Conservation (phyloP, 2,888 invertebrate genomes). For the Cerceris ruficornis region DNA sequence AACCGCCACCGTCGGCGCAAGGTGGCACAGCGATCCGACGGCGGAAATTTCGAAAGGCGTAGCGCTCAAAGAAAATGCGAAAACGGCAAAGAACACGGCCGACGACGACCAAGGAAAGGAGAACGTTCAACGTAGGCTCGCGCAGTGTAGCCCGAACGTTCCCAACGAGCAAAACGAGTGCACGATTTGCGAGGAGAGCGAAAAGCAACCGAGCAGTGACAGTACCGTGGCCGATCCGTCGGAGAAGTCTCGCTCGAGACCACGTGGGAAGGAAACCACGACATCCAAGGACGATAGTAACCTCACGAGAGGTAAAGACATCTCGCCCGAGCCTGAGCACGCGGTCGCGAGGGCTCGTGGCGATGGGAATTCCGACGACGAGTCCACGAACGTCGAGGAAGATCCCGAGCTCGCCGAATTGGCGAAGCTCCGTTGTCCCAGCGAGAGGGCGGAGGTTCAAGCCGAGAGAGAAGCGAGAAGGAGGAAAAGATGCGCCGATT, state of each 20-base stretch:
- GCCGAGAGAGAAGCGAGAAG: slow-evolving; percentile 91
- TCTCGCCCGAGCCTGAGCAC: slow-evolving; percentile 76
- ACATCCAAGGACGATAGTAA: slow-evolving; percentile 17
- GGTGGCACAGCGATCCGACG: slow-evolving; percentile 44
- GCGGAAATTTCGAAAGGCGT: slow-evolving; percentile 14
- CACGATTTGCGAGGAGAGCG: slow-evolving; percentile 25
- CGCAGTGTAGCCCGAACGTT: slow-evolving; percentile 79
- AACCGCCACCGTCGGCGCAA: slow-evolving; percentile 39
- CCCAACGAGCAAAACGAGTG: slow-evolving; percentile 26
- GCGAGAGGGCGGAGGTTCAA: slow-evolving; percentile 93
- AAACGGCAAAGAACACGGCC: slow-evolving; percentile 32
- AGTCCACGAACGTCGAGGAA: slow-evolving; percentile 83
- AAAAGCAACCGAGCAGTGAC: slow-evolving; percentile 24
- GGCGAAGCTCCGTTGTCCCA: slow-evolving; percentile 92
- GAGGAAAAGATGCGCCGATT: slow-evolving; percentile 92
- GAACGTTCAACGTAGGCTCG: slow-evolving; percentile 74
- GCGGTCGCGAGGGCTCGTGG: slow-evolving; percentile 81
- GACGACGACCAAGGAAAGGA: slow-evolving; percentile 66
- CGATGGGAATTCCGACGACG: slow-evolving; percentile 79
- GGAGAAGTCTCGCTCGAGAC: slow-evolving; percentile 12
- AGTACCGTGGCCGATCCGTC: slow-evolving; percentile 11
- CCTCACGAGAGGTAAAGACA: slow-evolving; percentile 56
- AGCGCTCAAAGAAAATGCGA: slow-evolving; percentile 15
- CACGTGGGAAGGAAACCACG: slow-evolving; percentile 43
- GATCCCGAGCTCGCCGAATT: slow-evolving; percentile 92